These are phyloP conservation scores for Synchiropus splendidus DNA, from an alignment of 2,113 vertebrate genomes.

Conservation along the genomic window DNA sequence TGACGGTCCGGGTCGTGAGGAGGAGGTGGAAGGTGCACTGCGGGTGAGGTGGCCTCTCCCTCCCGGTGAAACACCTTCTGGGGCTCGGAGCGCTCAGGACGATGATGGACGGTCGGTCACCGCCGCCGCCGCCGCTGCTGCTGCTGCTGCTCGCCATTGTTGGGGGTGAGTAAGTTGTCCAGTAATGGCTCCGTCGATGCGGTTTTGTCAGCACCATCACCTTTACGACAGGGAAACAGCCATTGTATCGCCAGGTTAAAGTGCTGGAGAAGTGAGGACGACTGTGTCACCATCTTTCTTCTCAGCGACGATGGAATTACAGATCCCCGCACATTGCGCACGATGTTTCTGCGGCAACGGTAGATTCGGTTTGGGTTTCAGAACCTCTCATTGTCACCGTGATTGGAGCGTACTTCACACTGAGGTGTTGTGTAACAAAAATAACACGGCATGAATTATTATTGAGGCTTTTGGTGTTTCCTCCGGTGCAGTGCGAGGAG, in stretches of 20 bases:
- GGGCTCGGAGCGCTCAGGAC: slow-evolving; percentile 34
- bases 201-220: slow-evolving; percentile 17
- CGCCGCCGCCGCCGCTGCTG: slow-evolving; percentile 49
- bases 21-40: slow-evolving; percentile 17
- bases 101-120: slow-evolving; percentile 51
- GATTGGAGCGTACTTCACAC: slow-evolving; percentile 6
- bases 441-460: slow-evolving; percentile 1
- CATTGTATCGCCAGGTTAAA: no score
- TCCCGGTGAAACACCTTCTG: slow-evolving; percentile 49
- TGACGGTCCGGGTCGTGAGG: slow-evolving; percentile 23
- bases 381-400: not conserved
- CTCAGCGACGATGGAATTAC: no score
- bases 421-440: slow-evolving; percentile 5
- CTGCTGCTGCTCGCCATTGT: slow-evolving; percentile 64
- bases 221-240: slow-evolving; percentile 2
- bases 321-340: no score
- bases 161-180: slow-evolving; percentile 62
- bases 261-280: not conserved
- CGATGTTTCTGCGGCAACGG: no score
- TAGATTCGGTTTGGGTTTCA: no score
- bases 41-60: slow-evolving; percentile 26
- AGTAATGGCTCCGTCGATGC: slow-evolving; percentile 28
- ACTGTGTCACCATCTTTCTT: slow-evolving; percentile 36
- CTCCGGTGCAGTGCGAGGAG: no score
- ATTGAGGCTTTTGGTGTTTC: not conserved